A percentile compares a stretch with the other conserved stretches of the same genome.
These are phyloP conservation scores for Morpho helenor DNA, from an alignment of 2,888 invertebrate genomes.

Conservation along the genomic window DNA sequence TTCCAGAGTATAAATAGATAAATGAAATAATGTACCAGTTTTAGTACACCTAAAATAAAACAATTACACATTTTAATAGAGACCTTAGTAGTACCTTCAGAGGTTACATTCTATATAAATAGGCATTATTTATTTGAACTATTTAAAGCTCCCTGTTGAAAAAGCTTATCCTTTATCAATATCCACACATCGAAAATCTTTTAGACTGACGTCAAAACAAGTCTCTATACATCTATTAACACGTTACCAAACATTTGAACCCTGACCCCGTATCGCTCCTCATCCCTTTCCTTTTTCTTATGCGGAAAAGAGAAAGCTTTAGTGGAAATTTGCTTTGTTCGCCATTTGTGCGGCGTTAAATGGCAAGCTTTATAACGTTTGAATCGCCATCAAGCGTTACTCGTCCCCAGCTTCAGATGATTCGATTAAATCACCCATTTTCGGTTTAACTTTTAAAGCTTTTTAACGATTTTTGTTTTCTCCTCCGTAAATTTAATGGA, in stretches of 20 bases:
- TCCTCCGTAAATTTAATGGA: conserved; percentile 1
- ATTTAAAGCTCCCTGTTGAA: too few species aligned
- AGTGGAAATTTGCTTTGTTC: conserved; percentile 1
- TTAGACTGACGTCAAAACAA: not conserved
- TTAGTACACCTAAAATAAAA: too few species aligned
- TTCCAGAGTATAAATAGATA: too few species aligned
- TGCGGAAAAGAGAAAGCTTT: conserved; percentile 9
- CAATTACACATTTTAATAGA: too few species aligned
- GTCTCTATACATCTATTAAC: conserved; percentile 1
- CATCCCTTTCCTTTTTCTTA: not conserved
- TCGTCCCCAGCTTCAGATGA: conserved; percentile 36
- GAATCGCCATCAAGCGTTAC: conserved; percentile 11
- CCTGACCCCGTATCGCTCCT: not conserved
- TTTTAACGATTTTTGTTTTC: conserved; percentile 42
- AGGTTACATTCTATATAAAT: too few species aligned
- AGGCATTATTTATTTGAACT: too few species aligned
- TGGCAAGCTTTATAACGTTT: conserved; percentile 21
- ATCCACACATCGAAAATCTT: not conserved
- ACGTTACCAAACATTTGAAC: conserved; percentile 8
- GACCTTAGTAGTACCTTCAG: too few species aligned
- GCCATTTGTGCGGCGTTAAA: conserved; percentile 10
- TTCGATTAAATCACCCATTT: conserved; percentile 53
- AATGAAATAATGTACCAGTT: too few species aligned
- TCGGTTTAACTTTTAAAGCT: conserved; percentile 48
- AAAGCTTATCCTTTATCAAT: not conserved